Evolutionary conservation across 2,888 invertebrate species (phyloP).

Genomic region (Drosophila robusta): DNA sequence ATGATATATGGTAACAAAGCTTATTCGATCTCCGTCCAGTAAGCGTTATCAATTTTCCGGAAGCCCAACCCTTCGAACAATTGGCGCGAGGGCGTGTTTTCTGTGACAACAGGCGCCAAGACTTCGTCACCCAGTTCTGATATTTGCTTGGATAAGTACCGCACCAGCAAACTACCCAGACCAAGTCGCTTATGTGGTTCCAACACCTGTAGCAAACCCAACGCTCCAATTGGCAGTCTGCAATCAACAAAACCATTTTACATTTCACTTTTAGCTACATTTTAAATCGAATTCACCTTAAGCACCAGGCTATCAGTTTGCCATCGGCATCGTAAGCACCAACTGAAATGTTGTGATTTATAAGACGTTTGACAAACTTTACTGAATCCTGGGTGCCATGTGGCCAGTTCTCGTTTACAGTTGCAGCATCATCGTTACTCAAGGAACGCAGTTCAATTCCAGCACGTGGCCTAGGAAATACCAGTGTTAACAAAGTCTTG

Average conservation of each 20-base stretch:
- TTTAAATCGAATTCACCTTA: conserved; percentile 54
- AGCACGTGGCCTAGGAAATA: conserved; percentile 58
- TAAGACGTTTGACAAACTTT: conserved; percentile 61
- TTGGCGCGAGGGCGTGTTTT: conserved; percentile 69
- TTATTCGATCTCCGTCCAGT: conserved; percentile 52
- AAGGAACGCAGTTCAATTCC: conserved; percentile 65
- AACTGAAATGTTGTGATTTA: conserved; percentile 69
- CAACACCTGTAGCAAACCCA: conserved; percentile 79
- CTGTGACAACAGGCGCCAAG: conserved; percentile 71
- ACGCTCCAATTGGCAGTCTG: conserved; percentile 72
- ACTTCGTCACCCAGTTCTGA: conserved; percentile 66
- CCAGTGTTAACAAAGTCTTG: neutral
- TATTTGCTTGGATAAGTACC: conserved; percentile 71
- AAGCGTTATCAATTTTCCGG: conserved; percentile 63
- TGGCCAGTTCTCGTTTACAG: conserved; percentile 77
- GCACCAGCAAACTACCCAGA: conserved; percentile 73
- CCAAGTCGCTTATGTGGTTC: conserved; percentile 77
- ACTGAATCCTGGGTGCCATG: conserved; percentile 63
- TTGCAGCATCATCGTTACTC: conserved; percentile 52
- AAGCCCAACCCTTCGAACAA: conserved; percentile 83
- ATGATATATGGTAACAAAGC: neutral
- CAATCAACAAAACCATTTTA: neutral
- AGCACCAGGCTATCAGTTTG: conserved; percentile 81
- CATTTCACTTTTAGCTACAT: neutral
- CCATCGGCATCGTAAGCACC: conserved; percentile 70